These are phyloP conservation scores for Parauchenoglanis ngamensis DNA, from an alignment of 2,797 vertebrate species.

Conservation along the genomic window DNA sequence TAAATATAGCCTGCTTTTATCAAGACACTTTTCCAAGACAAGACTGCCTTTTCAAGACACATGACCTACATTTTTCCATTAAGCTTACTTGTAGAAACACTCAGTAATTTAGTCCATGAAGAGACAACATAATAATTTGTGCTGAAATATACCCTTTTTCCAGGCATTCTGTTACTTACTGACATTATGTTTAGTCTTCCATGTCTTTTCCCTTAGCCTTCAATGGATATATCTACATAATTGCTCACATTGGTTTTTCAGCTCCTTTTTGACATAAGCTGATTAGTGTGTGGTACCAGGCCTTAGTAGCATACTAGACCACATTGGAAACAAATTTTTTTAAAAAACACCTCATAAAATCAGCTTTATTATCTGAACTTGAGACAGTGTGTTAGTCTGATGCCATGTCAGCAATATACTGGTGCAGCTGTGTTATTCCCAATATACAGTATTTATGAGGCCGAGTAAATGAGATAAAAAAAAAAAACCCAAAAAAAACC, in stretches of 20 bases:
- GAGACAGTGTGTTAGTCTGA: background rate
- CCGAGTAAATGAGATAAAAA: background rate
- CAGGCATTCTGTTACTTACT: background rate
- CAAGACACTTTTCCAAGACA: background rate
- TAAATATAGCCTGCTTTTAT: background rate
- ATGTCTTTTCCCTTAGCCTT: background rate
- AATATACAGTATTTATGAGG: background rate
- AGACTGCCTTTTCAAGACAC: background rate
- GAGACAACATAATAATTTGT: background rate
- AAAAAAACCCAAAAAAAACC: background rate
- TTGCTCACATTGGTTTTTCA: background rate
- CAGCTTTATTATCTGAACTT: background rate
- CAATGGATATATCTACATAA: background rate
- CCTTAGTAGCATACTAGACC: background rate
- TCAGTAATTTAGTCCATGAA: background rate
- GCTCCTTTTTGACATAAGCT: background rate
- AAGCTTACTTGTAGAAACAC: background rate
- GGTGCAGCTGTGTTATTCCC: background rate
- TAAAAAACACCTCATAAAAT: background rate
- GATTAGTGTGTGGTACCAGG: background rate
- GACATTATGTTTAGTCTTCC: background rate
- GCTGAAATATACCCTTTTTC: background rate
- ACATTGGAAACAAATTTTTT: background rate
- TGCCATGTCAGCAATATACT: background rate
- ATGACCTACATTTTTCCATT: background rate